Evolutionary conservation across 2,113 vertebrate genomes (phyloP).

Genomic region (Burhinus bistriatus): DNA sequence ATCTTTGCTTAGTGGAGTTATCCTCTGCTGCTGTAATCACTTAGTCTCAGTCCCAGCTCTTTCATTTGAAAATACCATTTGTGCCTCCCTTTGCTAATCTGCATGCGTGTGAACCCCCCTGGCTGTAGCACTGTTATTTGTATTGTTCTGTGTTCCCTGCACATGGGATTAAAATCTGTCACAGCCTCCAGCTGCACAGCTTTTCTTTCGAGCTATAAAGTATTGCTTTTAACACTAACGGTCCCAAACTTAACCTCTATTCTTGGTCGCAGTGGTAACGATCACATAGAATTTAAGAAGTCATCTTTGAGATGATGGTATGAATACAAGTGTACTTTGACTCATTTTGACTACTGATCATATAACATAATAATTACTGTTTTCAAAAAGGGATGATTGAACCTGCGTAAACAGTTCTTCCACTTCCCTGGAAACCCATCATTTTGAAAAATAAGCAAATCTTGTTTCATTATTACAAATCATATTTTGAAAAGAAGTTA

Average conservation of each 20-base stretch:
- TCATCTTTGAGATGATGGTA: neutral
- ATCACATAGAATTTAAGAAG: neutral
- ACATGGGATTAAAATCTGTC: neutral
- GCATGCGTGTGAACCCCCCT: neutral
- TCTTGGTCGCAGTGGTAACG: neutral
- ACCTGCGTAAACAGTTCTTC: neutral
- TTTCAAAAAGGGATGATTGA: neutral
- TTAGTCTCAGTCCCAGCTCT: neutral
- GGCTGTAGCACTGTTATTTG: neutral
- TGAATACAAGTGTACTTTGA: neutral
- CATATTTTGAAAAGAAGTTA: neutral
- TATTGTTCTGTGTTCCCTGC: neutral
- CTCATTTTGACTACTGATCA: neutral
- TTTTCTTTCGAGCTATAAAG: neutral
- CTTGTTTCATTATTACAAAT: neutral
- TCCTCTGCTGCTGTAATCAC: neutral
- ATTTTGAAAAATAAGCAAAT: neutral
- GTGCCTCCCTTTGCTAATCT: slow-evolving; percentile 32
- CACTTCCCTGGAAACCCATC: neutral
- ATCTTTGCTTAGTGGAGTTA: neutral
- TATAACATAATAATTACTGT: neutral
- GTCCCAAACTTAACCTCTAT: neutral
- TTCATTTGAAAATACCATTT: neutral
- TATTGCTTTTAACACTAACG: neutral
- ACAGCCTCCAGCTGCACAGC: neutral